A percentile compares a stretch with the other conserved stretches of the same genome.
phyloP scores from a whole-genome alignment of 2,797 vertebrate genomes.

The Triplophysa yarkandensis region DNA sequence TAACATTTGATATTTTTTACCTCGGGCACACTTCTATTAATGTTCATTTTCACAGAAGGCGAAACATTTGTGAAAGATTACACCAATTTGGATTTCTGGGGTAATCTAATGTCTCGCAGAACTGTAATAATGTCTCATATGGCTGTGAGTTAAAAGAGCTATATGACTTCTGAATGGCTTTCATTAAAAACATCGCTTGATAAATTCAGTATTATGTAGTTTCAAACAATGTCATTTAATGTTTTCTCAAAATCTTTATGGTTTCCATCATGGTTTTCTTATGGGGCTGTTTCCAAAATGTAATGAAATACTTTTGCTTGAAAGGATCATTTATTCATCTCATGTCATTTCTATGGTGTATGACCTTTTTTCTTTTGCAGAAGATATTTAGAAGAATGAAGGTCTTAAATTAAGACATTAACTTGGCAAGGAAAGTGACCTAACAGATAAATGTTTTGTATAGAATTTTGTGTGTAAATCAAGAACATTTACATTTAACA shows the following conservation, averaged over 20 bases:
- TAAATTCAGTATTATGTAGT: background rate
- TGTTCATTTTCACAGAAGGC: background rate
- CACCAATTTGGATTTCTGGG: conserved; percentile 22
- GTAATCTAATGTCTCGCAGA: conserved; percentile 5
- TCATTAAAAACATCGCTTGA: background rate
- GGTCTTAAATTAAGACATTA: too few relatives aligned
- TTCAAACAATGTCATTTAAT: background rate
- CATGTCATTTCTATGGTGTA: too few relatives aligned
- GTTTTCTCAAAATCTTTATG: background rate
- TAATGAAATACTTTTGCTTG: too few relatives aligned
- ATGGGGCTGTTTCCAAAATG: too few relatives aligned
- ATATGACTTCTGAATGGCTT: background rate
- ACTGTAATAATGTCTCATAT: conserved; percentile 12
- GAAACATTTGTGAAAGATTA: conserved; percentile 33
- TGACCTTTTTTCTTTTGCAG: too few relatives aligned
- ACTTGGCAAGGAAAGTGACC: too few relatives aligned
- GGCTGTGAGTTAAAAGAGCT: background rate
- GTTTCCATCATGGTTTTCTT: conserved; percentile 1
- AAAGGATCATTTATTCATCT: too few relatives aligned
- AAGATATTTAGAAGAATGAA: too few relatives aligned
- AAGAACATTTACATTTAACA: too few relatives aligned
- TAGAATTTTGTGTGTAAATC: too few relatives aligned
- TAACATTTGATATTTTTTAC: too few relatives aligned
- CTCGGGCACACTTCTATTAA: conserved; percentile 7
- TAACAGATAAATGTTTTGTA: too few relatives aligned